Base-by-base conservation (phyloP, 2,888 invertebrate species). In the Thysanoteuthis rhombus region DNA sequence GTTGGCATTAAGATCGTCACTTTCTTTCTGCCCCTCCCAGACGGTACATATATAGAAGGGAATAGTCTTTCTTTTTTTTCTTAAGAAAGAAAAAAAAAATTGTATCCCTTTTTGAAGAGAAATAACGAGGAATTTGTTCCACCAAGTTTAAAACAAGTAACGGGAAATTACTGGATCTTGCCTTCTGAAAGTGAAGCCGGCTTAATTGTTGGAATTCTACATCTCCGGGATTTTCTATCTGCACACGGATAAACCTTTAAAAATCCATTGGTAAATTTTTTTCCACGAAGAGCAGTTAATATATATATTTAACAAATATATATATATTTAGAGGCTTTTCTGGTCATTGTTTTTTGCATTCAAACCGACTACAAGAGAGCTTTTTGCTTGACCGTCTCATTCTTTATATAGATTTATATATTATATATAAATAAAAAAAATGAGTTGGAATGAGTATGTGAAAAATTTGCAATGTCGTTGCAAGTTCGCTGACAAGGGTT, bases 401-500 rank as follows among this genome's bases (percentile, higher is more conserved):
- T n/a, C 2, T 75, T 1, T 75, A 36, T 75, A 75, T 16, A 75
- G 22, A 4, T 75, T 10, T 75, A 75, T 36, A n/a, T 75, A 75
- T 75, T 36, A n/a, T 75, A 75, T 75, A 75, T 75, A 75, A 39
- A 91, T 91, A 25, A 32, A 92, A 40, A 92, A 45, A 45, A 40
- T n/a, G 40, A 92, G 92, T 45, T 92, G 92, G 92, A 92, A 92
- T 92, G 42, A 28, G 36, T 92, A 92, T n/a, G 92, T 92, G 39
- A 40, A 32, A 10, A 92, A 28, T 92, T 45, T 92, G 40, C 42
- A 92, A 39, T 0, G 4, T 16, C 22, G 32, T 32, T 45, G 92
- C 10, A 36, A 42, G n/a, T 32, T n/a, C 8, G 32, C n/a, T 12
- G 92, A 92, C 40, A 40, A 92, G n/a, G 12, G 42, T 45, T 40